A percentile compares a stretch with the other conserved stretches of the same genome.
These are phyloP conservation scores for Blomia tropicalis DNA, from an alignment of 2,888 invertebrate genomes.

Conservation along the genomic window DNA sequence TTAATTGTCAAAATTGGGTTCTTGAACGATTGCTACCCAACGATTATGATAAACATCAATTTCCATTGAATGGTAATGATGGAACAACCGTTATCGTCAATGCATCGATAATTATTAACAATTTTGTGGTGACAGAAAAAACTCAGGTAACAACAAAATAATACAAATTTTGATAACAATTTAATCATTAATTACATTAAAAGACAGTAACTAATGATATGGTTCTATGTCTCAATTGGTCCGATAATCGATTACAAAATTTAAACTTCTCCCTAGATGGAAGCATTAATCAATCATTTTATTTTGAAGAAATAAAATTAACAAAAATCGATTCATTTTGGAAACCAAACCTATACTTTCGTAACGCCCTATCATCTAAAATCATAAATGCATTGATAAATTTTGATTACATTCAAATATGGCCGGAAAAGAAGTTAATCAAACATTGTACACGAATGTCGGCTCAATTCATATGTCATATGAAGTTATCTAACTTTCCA, in stretches of 20 bases:
- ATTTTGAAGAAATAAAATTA: neutral
- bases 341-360: conserved; percentile 23
- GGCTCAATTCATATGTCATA: conserved; percentile 19
- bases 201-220: neutral
- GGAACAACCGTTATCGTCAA: neutral
- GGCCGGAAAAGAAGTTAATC: conserved; percentile 2
- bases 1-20: conserved; percentile 5
- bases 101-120: neutral
- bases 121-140: neutral
- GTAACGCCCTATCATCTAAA: conserved; percentile 4
- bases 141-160: neutral
- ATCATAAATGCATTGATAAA: neutral
- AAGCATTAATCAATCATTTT: neutral
- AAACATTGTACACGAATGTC: conserved; percentile 16
- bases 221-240: conserved; percentile 6
- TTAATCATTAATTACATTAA: neutral
- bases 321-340: conserved; percentile 18
- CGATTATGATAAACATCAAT: conserved; percentile 11
- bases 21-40: conserved; percentile 3
- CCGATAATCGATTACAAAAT: neutral
- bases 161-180: neutral
- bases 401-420: conserved; percentile 7
- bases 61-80: neutral
- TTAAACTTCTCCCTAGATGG: neutral
- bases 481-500: conserved; percentile 23